Conservation (phyloP, 2,888 invertebrate genomes). For the Dicycla oo region DNA sequence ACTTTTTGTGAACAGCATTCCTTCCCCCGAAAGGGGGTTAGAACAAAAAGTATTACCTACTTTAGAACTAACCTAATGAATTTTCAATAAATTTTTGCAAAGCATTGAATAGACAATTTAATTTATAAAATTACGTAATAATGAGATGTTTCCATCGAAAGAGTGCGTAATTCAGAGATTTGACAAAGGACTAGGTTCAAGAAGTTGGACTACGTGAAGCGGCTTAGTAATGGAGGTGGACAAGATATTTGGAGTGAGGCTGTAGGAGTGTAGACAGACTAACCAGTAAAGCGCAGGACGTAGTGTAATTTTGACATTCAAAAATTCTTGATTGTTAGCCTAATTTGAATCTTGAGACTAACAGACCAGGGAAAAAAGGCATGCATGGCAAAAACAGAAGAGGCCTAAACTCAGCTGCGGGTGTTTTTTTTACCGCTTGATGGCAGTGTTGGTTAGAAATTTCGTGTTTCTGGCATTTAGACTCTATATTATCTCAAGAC, state of each 20-base stretch:
- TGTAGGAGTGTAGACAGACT: not conserved
- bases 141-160: not conserved
- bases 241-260: not conserved
- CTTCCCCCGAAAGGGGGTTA: not conserved
- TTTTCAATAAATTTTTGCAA: constrained; percentile 23
- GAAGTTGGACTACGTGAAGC: no score
- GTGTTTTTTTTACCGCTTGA: not conserved
- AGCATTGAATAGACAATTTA: not conserved
- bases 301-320: not conserved
- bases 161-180: not conserved
- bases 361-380: not conserved
- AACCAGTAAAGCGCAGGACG: no score
- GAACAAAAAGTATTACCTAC: not conserved
- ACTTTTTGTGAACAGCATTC: not conserved
- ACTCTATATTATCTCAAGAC: no score
- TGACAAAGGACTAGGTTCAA: not conserved
- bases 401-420: not conserved
- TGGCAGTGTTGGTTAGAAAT: not conserved
- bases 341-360: not conserved
- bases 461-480: not conserved
- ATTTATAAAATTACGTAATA: not conserved
- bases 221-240: no score
- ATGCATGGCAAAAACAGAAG: not conserved
- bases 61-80: not conserved
- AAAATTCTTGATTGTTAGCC: not conserved